Base-by-base conservation (phyloP, 2,797 vertebrate genomes). In the Cercopithecus diana region DNA sequence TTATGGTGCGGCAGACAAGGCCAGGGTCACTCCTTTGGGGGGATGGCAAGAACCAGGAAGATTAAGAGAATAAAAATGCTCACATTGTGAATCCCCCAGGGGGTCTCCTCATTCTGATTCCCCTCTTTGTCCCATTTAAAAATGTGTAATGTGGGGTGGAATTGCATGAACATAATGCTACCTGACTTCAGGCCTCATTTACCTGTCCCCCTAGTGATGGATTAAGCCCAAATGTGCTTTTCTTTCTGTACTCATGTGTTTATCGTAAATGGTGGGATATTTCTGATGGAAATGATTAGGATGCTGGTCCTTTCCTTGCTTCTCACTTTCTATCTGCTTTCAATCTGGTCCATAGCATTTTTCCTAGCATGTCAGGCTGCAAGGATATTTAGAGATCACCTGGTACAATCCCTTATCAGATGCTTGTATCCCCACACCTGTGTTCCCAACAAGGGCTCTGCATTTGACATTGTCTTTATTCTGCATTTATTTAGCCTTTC, bases 171-270 rank as follows among this genome's bases (percentile, higher is more conserved):
- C 26, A 4, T 1, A 2, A n/a, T 1, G 45, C 86, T 39, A 9
- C 52, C 52, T 58, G 57, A 20, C 67, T 58, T n/a, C 26, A 30
- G 48, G 4, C 45, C 4, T n/a, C 30, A 3, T 72, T 83, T 73
- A 67, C 28, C 0, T 1, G 20, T 2, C 8, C 48, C 20, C 28
- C 2, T 0, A 24, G 4, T 13, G 36, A 58, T 6, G 77, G 57
- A 24, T 50, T 76, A 48, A 50, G 58, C 22, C 19, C 41, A 6
- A 15, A 55, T 70, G 12, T 24, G 5, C 11, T 15, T 67, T 83
- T 6, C 7, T 43, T 64, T 14, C 52, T 83, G 20, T 14, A 17
- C 39, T 15, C 19, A 0, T 2, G 7, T 81, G 84, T 88, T 45
- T 70, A 14, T 67, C 73, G 10, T 61, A 19, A 57, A 41, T 12